Evolutionary conservation across 37 sponge, comb jelly and placozoan genomes (phyloP).

Genomic region (Tethya wilhelma): DNA sequence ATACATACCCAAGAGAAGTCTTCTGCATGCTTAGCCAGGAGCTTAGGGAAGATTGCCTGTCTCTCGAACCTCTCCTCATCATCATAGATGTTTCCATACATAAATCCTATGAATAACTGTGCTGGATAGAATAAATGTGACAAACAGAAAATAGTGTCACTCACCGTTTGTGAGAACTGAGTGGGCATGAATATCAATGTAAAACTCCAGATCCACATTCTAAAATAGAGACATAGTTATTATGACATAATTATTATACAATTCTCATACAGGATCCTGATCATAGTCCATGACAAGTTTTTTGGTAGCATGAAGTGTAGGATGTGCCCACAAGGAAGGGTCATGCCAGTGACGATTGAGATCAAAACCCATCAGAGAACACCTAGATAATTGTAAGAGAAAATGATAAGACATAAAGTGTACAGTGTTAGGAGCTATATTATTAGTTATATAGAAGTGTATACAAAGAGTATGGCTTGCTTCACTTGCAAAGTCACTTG

Average conservation of each 20-base stretch:
- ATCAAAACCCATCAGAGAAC: conserved; percentile 96
- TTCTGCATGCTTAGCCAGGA: conserved; percentile 79
- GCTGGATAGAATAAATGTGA: too few species aligned
- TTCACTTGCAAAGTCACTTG: too few species aligned
- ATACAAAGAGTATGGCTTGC: too few species aligned
- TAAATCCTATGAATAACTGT: conserved; percentile 76
- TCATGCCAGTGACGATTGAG: conserved; percentile 96
- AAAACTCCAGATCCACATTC: conserved; percentile 89
- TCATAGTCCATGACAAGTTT: conserved; percentile 78
- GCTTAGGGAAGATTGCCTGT: conserved; percentile 89
- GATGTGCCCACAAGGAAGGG: conserved; percentile 94
- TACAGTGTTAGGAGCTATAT: neutral
- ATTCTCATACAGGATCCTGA: conserved; percentile 69
- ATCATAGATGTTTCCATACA: conserved; percentile 98
- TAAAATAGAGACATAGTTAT: conserved; percentile 1
- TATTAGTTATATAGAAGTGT: neutral
- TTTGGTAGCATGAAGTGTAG: conserved; percentile 85
- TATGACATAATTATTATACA: neutral
- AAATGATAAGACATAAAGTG: neutral
- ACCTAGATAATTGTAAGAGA: conserved; percentile 22
- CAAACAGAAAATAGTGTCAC: too few species aligned
- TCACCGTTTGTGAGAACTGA: conserved; percentile 94
- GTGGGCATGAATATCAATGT: conserved; percentile 98
- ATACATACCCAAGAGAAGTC: conserved; percentile 92
- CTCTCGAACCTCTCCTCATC: conserved; percentile 87